A percentile compares a stretch with the other conserved stretches of the same genome.
phyloP scores from a whole-genome alignment of 30 jellyfish, hydroid and myxozoan species.

The Hydractinia echinata region DNA sequence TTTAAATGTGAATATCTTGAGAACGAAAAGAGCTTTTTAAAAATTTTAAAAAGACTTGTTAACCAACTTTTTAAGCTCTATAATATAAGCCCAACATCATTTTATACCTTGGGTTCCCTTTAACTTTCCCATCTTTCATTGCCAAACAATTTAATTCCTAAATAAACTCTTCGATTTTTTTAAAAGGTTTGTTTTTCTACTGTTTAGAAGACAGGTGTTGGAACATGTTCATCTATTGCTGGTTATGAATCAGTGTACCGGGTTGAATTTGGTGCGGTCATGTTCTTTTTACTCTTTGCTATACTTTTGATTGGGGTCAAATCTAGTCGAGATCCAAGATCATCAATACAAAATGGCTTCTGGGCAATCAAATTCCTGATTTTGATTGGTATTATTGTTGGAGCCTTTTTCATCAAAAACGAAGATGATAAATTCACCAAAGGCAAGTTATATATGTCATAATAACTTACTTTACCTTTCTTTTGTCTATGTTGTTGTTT shows the following conservation, averaged over 20 bases:
- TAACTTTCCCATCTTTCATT: too few species aligned
- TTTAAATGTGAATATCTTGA: too few species aligned
- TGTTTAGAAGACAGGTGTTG: constrained; percentile 35
- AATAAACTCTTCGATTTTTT: too few species aligned
- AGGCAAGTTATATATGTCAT: neutral
- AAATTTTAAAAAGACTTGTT: too few species aligned
- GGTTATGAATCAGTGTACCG: constrained; percentile 83
- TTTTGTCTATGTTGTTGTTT: neutral
- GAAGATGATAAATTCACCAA: constrained; percentile 26
- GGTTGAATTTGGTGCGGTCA: constrained; percentile 61
- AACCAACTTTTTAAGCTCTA: too few species aligned
- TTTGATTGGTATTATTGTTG: constrained; percentile 55
- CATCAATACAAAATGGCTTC: constrained; percentile 77
- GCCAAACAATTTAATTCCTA: too few species aligned
- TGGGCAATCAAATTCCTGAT: constrained; percentile 70
- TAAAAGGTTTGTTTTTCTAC: constrained; percentile 36
- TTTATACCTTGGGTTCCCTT: too few species aligned
- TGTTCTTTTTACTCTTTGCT: constrained; percentile 52
- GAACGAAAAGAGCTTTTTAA: too few species aligned
- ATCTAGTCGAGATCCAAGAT: constrained; percentile 68
- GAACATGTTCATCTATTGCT: constrained; percentile 51
- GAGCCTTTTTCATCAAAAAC: constrained; percentile 66
- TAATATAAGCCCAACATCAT: too few species aligned
- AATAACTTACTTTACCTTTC: neutral
- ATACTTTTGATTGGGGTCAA: constrained; percentile 61